Evolutionary conservation across 2,113 vertebrate genomes (phyloP).

Genomic region (Gasterosteus aculeatus): DNA sequence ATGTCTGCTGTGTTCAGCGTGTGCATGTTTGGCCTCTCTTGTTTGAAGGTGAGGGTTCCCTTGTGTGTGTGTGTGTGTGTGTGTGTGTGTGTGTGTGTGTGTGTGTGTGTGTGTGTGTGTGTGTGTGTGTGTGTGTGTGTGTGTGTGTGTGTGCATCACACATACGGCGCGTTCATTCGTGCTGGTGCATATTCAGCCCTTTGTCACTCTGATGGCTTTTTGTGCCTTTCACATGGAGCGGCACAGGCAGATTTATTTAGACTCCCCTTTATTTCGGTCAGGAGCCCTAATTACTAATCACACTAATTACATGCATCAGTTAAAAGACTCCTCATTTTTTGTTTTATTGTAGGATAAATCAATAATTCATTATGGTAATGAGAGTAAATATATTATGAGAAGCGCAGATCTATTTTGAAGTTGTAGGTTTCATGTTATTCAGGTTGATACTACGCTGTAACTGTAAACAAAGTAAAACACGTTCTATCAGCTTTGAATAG

Average conservation of each 20-base stretch:
- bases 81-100: neutral
- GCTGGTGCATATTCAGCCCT: slow-evolving; percentile 33
- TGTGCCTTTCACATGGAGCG: neutral
- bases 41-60: slow-evolving; percentile 25
- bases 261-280: slow-evolving; percentile 3
- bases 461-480: neutral
- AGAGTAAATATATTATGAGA: neutral
- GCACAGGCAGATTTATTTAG: neutral
- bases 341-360: slow-evolving; percentile 8
- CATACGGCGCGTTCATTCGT: slow-evolving; percentile 4
- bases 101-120: slow-evolving; percentile 2
- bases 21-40: slow-evolving; percentile 6
- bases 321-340: slow-evolving; percentile 5
- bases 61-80: neutral
- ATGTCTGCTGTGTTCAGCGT: slow-evolving; percentile 52
- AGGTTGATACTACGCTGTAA: neutral
- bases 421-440: neutral
- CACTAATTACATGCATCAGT: slow-evolving; percentile 7
- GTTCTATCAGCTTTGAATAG: neutral
- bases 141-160: slow-evolving; percentile 14
- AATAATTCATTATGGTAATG: slow-evolving; percentile 28
- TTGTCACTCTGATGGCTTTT: slow-evolving; percentile 13
- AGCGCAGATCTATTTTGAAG: neutral
- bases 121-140: neutral
- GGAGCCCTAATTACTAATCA: neutral